Percentiles rank a stretch among this genome's conserved stretches.
Evolutionary conservation across 2,888 invertebrate species (phyloP).

Genomic region (Hypena proboscidalis): DNA sequence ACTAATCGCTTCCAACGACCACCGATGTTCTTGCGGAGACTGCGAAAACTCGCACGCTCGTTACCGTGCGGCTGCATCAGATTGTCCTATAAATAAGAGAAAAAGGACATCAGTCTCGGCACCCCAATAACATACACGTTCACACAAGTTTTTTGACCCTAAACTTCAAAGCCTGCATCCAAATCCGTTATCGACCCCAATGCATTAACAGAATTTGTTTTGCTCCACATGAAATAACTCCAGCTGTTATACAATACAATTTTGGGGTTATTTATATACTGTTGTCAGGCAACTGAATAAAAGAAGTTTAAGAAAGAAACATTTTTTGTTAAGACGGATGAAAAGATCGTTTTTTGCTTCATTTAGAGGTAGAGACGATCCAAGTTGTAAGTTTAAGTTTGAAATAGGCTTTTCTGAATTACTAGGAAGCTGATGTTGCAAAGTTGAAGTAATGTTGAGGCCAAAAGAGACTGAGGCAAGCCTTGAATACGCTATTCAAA

Average conservation of each 20-base stretch:
- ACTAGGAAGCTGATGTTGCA: conserved; percentile 70
- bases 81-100: conserved; percentile 88
- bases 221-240: conserved; percentile 55
- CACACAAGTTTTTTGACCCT: conserved; percentile 58
- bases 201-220: conserved; percentile 61
- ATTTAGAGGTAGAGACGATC: conserved; percentile 28
- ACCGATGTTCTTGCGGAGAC: conserved; percentile 93
- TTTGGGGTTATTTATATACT: conserved; percentile 59
- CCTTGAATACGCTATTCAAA: conserved; percentile 83
- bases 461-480: conserved; percentile 73
- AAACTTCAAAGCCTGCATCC: conserved; percentile 54
- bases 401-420: conserved; percentile 39
- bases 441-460: conserved; percentile 69
- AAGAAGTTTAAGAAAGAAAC: conserved; percentile 51
- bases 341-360: conserved; percentile 32
- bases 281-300: conserved; percentile 59
- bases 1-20: conserved; percentile 94
- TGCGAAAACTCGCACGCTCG: conserved; percentile 91
- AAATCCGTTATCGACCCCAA: conserved; percentile 65
- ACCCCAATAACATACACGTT: conserved; percentile 31
- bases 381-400: conserved; percentile 35
- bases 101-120: conserved; percentile 48
- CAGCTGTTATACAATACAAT: conserved; percentile 66
- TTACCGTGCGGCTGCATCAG: conserved; percentile 89
- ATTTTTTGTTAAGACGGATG: conserved; percentile 24